phyloP scores from a whole-genome alignment of 2,113 vertebrate species.

The Oxyura jamaicensis region DNA sequence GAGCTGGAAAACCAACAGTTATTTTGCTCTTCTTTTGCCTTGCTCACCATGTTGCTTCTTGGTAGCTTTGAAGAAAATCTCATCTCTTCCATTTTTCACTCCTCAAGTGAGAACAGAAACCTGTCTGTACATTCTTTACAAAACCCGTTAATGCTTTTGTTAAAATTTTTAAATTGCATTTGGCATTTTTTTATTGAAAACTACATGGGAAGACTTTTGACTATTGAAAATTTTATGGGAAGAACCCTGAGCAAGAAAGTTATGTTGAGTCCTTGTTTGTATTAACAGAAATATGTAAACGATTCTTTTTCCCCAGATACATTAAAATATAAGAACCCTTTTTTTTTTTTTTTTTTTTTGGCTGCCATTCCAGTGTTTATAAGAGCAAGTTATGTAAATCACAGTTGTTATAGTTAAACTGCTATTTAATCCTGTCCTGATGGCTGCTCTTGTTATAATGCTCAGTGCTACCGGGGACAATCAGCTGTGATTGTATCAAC shows the following conservation, averaged over 20 bases:
- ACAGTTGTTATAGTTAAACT: background rate
- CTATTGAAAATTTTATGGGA: background rate
- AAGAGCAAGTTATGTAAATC: background rate
- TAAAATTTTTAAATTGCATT: background rate
- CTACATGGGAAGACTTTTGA: too few relatives aligned
- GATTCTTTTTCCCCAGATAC: background rate
- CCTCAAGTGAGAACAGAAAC: background rate
- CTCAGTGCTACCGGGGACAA: background rate
- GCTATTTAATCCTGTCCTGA: background rate
- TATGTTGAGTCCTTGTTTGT: background rate
- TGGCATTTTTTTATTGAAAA: background rate
- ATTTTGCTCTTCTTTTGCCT: background rate
- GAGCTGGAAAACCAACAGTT: background rate
- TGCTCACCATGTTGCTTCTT: rapidly evolving
- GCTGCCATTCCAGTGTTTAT: slow-evolving; percentile 10
- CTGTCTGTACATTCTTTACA: background rate
- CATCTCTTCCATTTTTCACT: rapidly evolving
- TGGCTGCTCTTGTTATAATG: background rate
- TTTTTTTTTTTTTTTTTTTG: background rate
- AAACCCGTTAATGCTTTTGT: rapidly evolving
- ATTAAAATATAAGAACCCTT: background rate
- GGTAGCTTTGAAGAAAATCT: background rate
- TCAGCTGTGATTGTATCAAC: rapidly evolving
- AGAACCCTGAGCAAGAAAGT: background rate
- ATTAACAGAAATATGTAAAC: background rate